Evolutionary conservation across 1,140 invertebrate genomes (phyloP), one percentile per base, ranked within the genome.

Genomic region (Aplysia californica): DNA sequence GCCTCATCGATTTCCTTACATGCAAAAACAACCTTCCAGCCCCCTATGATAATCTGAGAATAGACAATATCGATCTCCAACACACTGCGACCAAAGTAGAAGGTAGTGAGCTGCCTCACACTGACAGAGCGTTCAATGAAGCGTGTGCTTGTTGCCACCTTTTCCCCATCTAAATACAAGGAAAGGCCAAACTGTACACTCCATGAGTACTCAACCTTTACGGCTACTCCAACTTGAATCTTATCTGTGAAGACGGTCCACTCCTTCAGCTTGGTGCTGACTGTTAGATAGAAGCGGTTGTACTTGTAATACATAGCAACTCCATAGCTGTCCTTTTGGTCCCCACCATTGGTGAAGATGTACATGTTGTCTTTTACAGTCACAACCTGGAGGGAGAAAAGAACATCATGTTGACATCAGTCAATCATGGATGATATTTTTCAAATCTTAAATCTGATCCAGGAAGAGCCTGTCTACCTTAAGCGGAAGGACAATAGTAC

Each of bases 331-430:
- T 70, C 41, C n/a, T 44, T 50, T 35, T 78, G 33, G 64, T 84
- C 83, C 35, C 82, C 85, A 39, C 85, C 84, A 41, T 72, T 81
- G 29, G 79, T 80, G 67, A 86, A 79, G n/a, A 86, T 83, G 39
- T 81, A 83, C 73, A 80, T 82, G 31, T 77, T 74, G 21, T 84
- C 83, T 21, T 70, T 76, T 21, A 83, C 20, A 15, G 31, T 33
- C 18, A 56, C 58, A 1, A 85, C 65, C 71, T 74, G 56, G 15
- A 18, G 33, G 26, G 18, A 61, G 29, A 10, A 61, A n/a, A n/a
- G n/a, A n/a, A n/a, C n/a, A n/a, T n/a, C n/a, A n/a, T n/a, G n/a
- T n/a, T n/a, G n/a, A n/a, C n/a, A n/a, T n/a, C n/a, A n/a, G n/a
- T n/a, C n/a, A n/a, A n/a, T n/a, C n/a, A n/a, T n/a, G n/a, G n/a